Percentiles rank a stretch among this genome's conserved stretches.
phyloP scores from a whole-genome alignment of 2,888 invertebrate genomes.

The Meteorus cinctellus region DNA sequence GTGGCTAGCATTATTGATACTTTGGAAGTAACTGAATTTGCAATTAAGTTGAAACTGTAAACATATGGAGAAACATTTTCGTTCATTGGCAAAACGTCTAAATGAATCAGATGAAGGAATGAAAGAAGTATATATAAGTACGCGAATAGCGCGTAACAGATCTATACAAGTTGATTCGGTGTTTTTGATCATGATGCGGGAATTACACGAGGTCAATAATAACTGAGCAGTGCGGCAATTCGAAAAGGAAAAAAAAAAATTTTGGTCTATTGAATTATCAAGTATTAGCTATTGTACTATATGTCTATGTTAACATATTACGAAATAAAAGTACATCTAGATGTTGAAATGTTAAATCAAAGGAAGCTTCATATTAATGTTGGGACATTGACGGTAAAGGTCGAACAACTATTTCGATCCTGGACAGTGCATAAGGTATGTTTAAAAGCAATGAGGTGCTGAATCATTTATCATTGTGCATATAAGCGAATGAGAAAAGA shows the following conservation, averaged over 20 bases:
- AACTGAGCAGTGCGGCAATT: conserved; percentile 54
- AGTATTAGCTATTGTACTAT: conserved; percentile 71
- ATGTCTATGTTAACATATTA: conserved; percentile 67
- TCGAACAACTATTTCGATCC: conserved; percentile 33
- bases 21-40: conserved; percentile 31
- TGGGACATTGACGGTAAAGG: conserved; percentile 49
- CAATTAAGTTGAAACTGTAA: background rate
- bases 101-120: background rate
- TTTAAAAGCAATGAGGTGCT: conserved; percentile 50
- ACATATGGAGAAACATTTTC: background rate
- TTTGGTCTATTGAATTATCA: conserved; percentile 58
- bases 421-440: conserved; percentile 28
- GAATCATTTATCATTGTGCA: conserved; percentile 27
- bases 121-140: background rate
- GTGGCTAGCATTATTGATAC: conserved; percentile 55
- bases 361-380: conserved; percentile 49
- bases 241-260: conserved; percentile 50
- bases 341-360: conserved; percentile 57
- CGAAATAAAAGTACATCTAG: conserved; percentile 59
- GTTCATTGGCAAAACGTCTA: background rate
- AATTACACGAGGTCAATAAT: conserved; percentile 10
- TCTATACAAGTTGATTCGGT: background rate
- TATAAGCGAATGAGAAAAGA: background rate
- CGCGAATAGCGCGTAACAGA: background rate
- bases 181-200: background rate